phyloP scores from a whole-genome alignment of 2,888 invertebrate species.

The Glyphotaelius pellucidus region DNA sequence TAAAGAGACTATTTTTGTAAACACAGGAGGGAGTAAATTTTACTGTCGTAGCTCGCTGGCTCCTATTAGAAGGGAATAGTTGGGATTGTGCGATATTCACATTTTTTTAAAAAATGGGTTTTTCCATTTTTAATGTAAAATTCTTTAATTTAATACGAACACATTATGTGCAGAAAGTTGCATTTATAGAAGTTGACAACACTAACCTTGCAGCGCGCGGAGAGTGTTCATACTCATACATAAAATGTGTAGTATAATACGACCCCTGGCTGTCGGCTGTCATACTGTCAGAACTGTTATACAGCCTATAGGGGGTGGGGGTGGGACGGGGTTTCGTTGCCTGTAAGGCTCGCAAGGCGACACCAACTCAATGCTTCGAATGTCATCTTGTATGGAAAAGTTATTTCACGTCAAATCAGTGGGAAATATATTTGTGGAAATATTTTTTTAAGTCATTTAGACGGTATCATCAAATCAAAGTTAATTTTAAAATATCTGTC shows the following conservation, averaged over 20 bases:
- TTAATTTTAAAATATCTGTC: too few relatives aligned
- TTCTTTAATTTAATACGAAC: not conserved
- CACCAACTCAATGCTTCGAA: not conserved
- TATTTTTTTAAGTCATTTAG: not conserved
- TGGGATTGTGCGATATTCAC: too few relatives aligned
- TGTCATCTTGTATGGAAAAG: not conserved
- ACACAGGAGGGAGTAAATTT: too few relatives aligned
- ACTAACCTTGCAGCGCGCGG: not conserved
- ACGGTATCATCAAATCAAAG: not conserved
- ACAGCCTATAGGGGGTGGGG: slow-evolving; percentile 2
- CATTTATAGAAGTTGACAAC: not conserved
- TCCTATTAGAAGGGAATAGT: too few relatives aligned
- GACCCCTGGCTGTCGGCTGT: slow-evolving; percentile 27
- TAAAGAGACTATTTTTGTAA: too few relatives aligned
- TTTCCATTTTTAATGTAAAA: not conserved
- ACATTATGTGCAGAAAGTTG: not conserved
- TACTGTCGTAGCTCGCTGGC: too few relatives aligned
- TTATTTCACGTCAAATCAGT: not conserved
- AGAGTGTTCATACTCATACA: slow-evolving; percentile 16
- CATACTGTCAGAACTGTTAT: slow-evolving; percentile 7
- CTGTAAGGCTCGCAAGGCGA: not conserved
- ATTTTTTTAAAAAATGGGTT: too few relatives aligned
- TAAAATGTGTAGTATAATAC: slow-evolving; percentile 23
- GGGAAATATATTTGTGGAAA: not conserved
- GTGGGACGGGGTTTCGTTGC: not conserved